Evolutionary conservation across 2,888 invertebrate genomes (phyloP).

Genomic region (Antitype chi): DNA sequence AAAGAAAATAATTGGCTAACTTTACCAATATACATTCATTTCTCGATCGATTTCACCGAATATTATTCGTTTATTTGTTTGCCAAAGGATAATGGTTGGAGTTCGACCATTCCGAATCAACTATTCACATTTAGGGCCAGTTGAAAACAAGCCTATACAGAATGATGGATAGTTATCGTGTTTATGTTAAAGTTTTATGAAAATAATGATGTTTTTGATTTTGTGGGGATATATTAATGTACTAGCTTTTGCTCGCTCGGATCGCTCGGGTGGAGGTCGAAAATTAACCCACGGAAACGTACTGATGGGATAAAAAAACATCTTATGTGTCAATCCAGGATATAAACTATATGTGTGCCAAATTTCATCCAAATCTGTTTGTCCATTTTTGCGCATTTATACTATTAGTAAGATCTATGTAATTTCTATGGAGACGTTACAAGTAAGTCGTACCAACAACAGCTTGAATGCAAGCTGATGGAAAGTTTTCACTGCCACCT

Average conservation of each 20-base stretch:
- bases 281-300: too few species aligned
- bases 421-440: background rate
- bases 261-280: too few species aligned
- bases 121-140: constrained; percentile 65
- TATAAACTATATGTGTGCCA: too few species aligned
- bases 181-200: constrained; percentile 63
- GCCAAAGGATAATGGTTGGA: constrained; percentile 62
- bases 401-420: background rate
- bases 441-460: background rate
- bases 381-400: too few species aligned
- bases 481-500: background rate
- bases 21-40: constrained; percentile 64
- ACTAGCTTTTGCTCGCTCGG: too few species aligned
- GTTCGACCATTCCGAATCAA: constrained; percentile 66
- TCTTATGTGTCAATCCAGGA: too few species aligned
- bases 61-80: constrained; percentile 70
- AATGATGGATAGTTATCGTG: constrained; percentile 61
- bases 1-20: constrained; percentile 64
- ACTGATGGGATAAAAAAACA: too few species aligned
- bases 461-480: too few species aligned
- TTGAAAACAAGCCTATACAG: constrained; percentile 67
- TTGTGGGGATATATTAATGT: background rate
- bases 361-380: too few species aligned
- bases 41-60: constrained; percentile 63
- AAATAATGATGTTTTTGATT: constrained; percentile 58